Base-by-base conservation (phyloP, 1,140 invertebrate genomes). In the Wiebesia pumilae region DNA sequence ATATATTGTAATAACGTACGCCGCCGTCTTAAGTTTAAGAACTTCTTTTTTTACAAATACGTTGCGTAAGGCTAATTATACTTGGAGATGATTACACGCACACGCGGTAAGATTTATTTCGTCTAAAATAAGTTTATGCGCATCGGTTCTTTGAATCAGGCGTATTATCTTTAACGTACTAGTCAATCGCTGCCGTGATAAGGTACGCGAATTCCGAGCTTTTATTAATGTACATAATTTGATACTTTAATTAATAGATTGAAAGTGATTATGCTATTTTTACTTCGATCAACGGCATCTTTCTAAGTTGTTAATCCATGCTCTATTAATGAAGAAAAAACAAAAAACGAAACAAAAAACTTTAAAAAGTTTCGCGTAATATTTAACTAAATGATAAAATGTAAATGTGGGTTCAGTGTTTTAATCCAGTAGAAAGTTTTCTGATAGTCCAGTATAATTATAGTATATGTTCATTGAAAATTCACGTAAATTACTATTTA, bases 51-150 rank as follows among this genome's bases (percentile, higher is more conserved):
- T 40, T 14, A 82, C 43, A 82, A 82, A 69, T 40, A 71, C 67
- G 81, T 82, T 82, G n/a, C 43, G n/a, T 33, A 71, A 82, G 65
- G 51, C 30, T 82, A n/a, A 82, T 82, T 82, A 71, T 33, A 21
- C 40, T 30, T 71, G 10, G 40, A 69, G 67, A 47, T n/a, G 51
- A 82, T 81, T 81, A 21, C 35, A 80, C n/a, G 54, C 24, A 24
- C 79, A 14, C 38, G 24, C 38, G 10, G 12, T n/a, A 27, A 40
- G 3, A 35, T 54, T 54, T 58, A 67, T 81, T 82, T 71, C 35
- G 43, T 67, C 38, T 43, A 33, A 71, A 65, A 82, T 51, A 47
- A 47, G 43, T 47, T 47, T 47, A 7, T 47, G 43, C 43, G 12
- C 43, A 47, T 47, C 43, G 43, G 4, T 47, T 33, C 67, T 71